A percentile compares a stretch with the other conserved stretches of the same genome.
Conservation (phyloP, 2,113 vertebrate species). For the Emydura subglobosa region DNA sequence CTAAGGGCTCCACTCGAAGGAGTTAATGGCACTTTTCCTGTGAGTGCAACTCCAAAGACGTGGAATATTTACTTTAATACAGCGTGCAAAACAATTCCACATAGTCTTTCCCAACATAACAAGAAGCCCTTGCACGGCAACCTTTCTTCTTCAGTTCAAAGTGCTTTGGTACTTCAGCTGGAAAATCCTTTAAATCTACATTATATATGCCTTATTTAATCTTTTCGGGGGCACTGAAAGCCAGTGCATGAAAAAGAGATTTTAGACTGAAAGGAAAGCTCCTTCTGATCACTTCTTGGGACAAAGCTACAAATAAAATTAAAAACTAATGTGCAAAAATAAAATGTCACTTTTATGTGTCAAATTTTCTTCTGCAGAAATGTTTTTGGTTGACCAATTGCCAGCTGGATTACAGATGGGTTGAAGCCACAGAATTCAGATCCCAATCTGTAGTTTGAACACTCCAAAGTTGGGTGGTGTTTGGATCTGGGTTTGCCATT, state of each 20-base stretch:
- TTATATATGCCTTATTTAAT: constrained; percentile 81
- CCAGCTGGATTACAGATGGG: constrained; percentile 1
- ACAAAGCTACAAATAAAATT: constrained; percentile 63
- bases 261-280: constrained; percentile 67
- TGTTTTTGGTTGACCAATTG: constrained; percentile 48
- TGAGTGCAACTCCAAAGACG: fast-evolving
- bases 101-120: background rate
- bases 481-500: constrained; percentile 9
- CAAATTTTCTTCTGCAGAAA: constrained; percentile 37
- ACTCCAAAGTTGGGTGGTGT: constrained; percentile 14
- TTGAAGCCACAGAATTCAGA: background rate
- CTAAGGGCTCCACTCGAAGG: background rate
- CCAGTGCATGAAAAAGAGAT: constrained; percentile 76
- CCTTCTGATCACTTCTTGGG: constrained; percentile 45
- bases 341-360: constrained; percentile 65
- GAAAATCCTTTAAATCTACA: constrained; percentile 80
- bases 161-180: constrained; percentile 74
- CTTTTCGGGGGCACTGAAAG: constrained; percentile 74
- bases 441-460: constrained; percentile 5
- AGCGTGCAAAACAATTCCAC: background rate
- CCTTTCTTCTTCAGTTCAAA: constrained; percentile 77
- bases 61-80: background rate
- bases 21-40: background rate
- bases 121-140: constrained; percentile 36
- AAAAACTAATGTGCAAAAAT: constrained; percentile 65